Base-by-base conservation (phyloP, 2,113 vertebrate species). In the Puntigrus tetrazona region DNA sequence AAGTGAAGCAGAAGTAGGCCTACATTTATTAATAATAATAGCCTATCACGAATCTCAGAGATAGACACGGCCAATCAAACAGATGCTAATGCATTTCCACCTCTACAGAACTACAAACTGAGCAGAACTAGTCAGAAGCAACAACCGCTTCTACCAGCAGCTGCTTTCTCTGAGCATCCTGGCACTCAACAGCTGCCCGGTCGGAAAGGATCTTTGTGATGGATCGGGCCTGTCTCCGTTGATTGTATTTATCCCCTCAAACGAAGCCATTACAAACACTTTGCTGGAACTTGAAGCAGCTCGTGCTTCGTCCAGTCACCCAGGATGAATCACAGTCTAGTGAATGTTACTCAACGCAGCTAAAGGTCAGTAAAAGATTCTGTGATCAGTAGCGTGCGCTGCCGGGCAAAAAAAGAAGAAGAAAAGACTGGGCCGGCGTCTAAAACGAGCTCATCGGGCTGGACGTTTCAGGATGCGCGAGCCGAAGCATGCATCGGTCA, bases 401-500 rank as follows among this genome's bases (percentile, higher is more conserved):
- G 69, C 74, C 34, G 47, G 45, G 47, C 47, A 22, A 5, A 52
- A 6, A 16, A 18, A 76, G 74, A 76, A 9, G 43, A 18, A 43
- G 36, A 34, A 34, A 3, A 34, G 31, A 67, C 29, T 34, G 70
- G 70, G 14, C n/a, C 16, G 3, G 47, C 50, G 1, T 20, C 16
- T 18, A 20, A 38, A 18, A 31, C 43, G 4, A 47, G 61, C 25
- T 34, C 36, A 38, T 75, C 20, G 10, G 34, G 55, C 4, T 61
- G 6, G 10, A 8, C 50, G 43, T 69, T 57, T 76, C 61, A 31
- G 76, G 70, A 82, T 50, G 61, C 14, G 47, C 34, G 13, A 45
- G 10, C 43, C 43, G 13, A 45, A 45, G 50, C 50, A 14, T 67
- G 10, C 43, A 45, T 83, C 84, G 85, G 83, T 87, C 74, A 85